Evolutionary conservation across 2,113 vertebrate species (phyloP).

Genomic region (Dascyllus trimaculatus): DNA sequence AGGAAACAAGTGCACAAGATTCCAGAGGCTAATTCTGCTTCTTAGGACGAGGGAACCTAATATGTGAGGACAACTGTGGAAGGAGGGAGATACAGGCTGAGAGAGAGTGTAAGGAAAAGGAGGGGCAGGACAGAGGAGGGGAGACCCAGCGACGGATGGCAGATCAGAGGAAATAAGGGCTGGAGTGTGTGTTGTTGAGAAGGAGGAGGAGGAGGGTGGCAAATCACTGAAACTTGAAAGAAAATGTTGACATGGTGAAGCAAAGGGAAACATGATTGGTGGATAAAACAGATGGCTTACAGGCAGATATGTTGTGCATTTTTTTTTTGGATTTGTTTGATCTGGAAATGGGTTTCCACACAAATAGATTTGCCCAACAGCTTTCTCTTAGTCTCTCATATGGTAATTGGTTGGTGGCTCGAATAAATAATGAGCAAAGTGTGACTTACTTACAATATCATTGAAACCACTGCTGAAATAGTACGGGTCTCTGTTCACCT

Average conservation of each 20-base stretch:
- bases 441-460: background rate
- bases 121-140: constrained; percentile 51
- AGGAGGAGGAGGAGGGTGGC: constrained; percentile 23
- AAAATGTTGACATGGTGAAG: constrained; percentile 40
- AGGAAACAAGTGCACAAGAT: constrained; percentile 76
- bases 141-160: constrained; percentile 41
- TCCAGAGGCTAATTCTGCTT: constrained; percentile 81
- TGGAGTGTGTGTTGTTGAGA: constrained; percentile 19
- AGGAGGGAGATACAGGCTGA: constrained; percentile 46
- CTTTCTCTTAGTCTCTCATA: constrained; percentile 1
- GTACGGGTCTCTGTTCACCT: no score
- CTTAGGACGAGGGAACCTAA: constrained; percentile 78
- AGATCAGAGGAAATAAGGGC: constrained; percentile 58
- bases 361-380: background rate
- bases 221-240: constrained; percentile 55
- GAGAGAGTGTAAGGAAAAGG: constrained; percentile 41
- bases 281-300: constrained; percentile 42
- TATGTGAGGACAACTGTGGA: constrained; percentile 83
- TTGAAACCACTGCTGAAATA: background rate
- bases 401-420: background rate
- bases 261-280: constrained; percentile 42
- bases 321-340: constrained; percentile 44
- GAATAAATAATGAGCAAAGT: constrained; percentile 8
- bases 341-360: constrained; percentile 20
- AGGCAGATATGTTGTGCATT: constrained; percentile 2